phyloP scores from a whole-genome alignment of 2,113 vertebrate species.

The Hirundichthys speculiger region DNA sequence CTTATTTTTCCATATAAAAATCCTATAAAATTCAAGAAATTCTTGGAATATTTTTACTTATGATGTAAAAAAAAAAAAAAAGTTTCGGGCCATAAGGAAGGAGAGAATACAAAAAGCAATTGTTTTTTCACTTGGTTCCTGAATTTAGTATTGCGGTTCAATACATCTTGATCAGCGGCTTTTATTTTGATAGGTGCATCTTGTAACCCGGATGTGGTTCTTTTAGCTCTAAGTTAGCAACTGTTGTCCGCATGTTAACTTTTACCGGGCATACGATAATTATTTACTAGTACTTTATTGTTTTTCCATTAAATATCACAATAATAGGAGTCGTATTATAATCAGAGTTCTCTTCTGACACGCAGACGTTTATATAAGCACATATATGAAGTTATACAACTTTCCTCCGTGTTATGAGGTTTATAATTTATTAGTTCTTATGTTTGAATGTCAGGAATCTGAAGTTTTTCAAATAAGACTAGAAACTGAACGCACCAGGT shows the following conservation, averaged over 20 bases:
- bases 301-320: background rate
- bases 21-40: too few species aligned
- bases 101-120: too few species aligned
- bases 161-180: background rate
- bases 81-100: too few species aligned
- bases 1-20: too few species aligned
- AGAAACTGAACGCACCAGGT: background rate
- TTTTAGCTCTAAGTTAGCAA: constrained; percentile 4
- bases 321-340: background rate
- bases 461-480: background rate
- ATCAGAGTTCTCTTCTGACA: background rate
- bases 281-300: background rate
- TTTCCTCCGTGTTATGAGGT: background rate
- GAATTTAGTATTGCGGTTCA: too few species aligned
- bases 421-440: background rate
- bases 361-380: too few species aligned
- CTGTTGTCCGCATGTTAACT: constrained; percentile 19
- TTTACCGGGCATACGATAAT: constrained; percentile 2
- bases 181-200: constrained; percentile 54
- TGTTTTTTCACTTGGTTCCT: too few species aligned
- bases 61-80: too few species aligned
- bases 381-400: background rate
- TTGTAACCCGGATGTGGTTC: constrained; percentile 57
- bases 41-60: too few species aligned
- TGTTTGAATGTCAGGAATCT: background rate